Conservation (phyloP, 2,113 vertebrate genomes). For the Cardinalis cardinalis region DNA sequence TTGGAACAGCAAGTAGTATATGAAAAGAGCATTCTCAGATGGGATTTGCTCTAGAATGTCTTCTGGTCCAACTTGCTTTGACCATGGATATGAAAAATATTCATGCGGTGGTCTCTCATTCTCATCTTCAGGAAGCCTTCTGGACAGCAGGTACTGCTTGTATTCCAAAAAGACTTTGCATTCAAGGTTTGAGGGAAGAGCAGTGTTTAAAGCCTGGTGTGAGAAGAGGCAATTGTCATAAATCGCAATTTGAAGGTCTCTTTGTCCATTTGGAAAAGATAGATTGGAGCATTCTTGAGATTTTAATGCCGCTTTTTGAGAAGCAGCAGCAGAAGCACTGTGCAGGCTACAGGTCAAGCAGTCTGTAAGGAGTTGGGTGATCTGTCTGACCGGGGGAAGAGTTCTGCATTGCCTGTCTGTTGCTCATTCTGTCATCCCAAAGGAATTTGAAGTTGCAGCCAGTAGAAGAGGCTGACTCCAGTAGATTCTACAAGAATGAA, state of each 20-base stretch:
- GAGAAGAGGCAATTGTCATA: neutral
- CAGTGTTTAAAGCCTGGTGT: neutral
- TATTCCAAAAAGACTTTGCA: neutral
- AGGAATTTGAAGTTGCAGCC: neutral
- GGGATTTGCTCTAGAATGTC: neutral
- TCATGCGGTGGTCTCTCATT: neutral
- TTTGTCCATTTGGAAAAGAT: neutral
- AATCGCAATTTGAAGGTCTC: neutral
- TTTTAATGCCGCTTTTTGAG: neutral
- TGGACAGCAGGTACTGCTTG: neutral
- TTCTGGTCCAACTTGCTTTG: neutral
- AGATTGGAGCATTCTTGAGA: neutral
- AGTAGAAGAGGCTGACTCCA: neutral
- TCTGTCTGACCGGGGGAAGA: neutral
- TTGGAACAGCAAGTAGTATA: neutral
- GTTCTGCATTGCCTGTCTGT: fast-evolving
- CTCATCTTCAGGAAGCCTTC: neutral
- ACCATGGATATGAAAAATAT: neutral
- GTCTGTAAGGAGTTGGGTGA: neutral
- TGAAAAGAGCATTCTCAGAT: neutral
- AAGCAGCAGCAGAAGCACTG: neutral
- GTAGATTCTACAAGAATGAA: neutral
- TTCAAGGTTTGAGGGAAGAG: neutral
- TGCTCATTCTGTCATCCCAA: neutral
- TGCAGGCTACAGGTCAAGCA: neutral